These are phyloP conservation scores for Trichogramma dendrolimi DNA, from an alignment of 2,888 invertebrate species.

Conservation along the genomic window DNA sequence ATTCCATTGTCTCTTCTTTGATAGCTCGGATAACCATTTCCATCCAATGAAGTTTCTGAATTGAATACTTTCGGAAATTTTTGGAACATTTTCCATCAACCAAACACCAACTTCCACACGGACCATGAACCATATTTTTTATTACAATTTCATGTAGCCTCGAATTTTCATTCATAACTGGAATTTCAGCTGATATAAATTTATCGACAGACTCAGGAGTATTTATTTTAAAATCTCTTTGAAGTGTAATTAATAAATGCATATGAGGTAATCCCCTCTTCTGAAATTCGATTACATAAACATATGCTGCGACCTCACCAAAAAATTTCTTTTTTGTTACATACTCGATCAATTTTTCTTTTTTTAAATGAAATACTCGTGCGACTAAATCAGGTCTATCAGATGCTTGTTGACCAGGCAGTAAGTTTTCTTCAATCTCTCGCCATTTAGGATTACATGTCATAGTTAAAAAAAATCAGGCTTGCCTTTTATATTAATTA, in stretches of 20 bases:
- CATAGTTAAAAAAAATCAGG: constrained; percentile 17
- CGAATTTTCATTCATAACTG: constrained; percentile 34
- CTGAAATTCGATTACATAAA: constrained; percentile 28
- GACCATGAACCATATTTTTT: constrained; percentile 45
- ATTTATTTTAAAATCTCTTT: constrained; percentile 26
- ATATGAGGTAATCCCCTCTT: constrained; percentile 28
- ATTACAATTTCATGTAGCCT: constrained; percentile 39
- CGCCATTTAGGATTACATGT: constrained; percentile 22
- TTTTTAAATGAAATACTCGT: constrained; percentile 24
- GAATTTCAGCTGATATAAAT: constrained; percentile 22
- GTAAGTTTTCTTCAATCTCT: constrained; percentile 22
- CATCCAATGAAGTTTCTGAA: constrained; percentile 31
- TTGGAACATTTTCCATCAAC: constrained; percentile 36
- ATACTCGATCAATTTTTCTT: constrained; percentile 18
- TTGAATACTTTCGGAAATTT: constrained; percentile 35
- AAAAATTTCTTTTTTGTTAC: constrained; percentile 17
- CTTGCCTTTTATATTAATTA: constrained; percentile 20
- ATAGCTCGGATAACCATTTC: constrained; percentile 37
- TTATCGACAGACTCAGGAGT: constrained; percentile 22
- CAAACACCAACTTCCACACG: constrained; percentile 37
- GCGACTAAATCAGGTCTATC: constrained; percentile 25
- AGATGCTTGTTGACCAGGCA: constrained; percentile 13
- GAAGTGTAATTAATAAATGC: constrained; percentile 30
- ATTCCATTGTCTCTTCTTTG: constrained; percentile 31
- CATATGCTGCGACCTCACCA: not conserved